phyloP scores from a whole-genome alignment of 2,113 vertebrate genomes.

The Platycercus adscitus region DNA sequence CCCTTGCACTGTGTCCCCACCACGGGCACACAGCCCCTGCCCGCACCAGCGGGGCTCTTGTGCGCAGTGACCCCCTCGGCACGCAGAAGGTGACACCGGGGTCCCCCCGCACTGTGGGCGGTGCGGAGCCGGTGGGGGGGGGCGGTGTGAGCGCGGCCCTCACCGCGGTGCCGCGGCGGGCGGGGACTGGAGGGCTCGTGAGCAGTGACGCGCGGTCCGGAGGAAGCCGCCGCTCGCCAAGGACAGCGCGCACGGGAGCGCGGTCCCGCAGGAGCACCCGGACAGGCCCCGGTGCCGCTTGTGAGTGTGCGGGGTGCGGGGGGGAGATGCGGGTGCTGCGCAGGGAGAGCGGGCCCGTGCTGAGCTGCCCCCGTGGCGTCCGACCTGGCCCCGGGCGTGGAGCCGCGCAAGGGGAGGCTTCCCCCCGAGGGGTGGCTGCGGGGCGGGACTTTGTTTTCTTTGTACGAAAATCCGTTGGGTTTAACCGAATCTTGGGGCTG shows the following conservation, averaged over 20 bases:
- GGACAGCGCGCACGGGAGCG: neutral
- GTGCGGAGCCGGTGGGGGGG: neutral
- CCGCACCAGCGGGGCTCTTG: rapidly evolving
- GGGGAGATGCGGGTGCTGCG: neutral
- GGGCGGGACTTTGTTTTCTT: neutral
- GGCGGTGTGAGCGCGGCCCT: neutral
- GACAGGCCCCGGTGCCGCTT: neutral
- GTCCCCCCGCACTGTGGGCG: neutral
- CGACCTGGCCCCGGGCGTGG: neutral
- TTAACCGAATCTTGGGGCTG: neutral
- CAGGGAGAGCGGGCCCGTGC: rapidly evolving
- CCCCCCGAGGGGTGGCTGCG: neutral
- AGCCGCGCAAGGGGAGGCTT: neutral
- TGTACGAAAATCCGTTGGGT: neutral
- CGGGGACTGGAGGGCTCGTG: constrained; percentile 25
- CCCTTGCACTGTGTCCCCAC: neutral
- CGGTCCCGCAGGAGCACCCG: neutral
- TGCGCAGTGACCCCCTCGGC: rapidly evolving
- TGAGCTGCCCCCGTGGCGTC: neutral
- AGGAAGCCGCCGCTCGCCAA: constrained; percentile 22
- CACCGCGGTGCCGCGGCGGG: neutral
- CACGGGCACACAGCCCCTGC: neutral
- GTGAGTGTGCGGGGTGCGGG: neutral
- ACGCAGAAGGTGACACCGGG: rapidly evolving
- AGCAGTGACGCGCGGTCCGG: neutral